Evolutionary conservation across 2,888 invertebrate species (phyloP), one percentile per base, ranked within the genome.

Genomic region (Eueremaeus valkanovi): DNA sequence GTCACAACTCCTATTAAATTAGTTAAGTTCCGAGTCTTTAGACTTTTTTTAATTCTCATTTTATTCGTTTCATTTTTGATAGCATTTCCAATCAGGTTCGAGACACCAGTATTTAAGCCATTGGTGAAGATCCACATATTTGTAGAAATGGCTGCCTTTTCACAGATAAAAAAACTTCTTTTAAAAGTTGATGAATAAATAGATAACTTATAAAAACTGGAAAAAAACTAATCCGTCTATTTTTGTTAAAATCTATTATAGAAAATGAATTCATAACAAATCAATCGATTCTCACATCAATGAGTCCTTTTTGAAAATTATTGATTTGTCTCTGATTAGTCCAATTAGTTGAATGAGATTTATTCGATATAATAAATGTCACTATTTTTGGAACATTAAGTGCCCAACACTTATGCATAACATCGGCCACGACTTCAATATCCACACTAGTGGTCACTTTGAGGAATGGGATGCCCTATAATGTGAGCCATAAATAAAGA

Each of bases 51-150:
- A 80, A 79, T 63, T 79, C 79, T 13, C 82, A 78, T 29, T 82
- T 78, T 16, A 73, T 61, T 58, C 5, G 63, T 68, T 68, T 83
- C 83, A 73, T 82, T 81, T 8, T 79, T 77, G 2, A 82, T 80
- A 8, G 83, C 83, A 76, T 83, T 82, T 0, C 83, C 83, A 42
- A 84, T 81, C 58, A 82, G 79, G 75, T 81, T 82, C 3, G 82
- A 78, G 9, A 82, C 79, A 0, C 83, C 83, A 18, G 79, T 78
- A 78, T 83, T 82, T 27, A 81, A 76, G 0, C 83, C 83, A 75
- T 81, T 81, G 0, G 82, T 82, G 9, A 83, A 76, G 13, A 83
- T 81, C 83, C 83, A 83, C 82, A 83, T 83, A 73, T 80, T 79
- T 31, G 82, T 82, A 3, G 82, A 80, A 77, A 82, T 83, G 8